Base-by-base conservation (phyloP, 2,888 invertebrate species). In the Eremobia ochroleuca region DNA sequence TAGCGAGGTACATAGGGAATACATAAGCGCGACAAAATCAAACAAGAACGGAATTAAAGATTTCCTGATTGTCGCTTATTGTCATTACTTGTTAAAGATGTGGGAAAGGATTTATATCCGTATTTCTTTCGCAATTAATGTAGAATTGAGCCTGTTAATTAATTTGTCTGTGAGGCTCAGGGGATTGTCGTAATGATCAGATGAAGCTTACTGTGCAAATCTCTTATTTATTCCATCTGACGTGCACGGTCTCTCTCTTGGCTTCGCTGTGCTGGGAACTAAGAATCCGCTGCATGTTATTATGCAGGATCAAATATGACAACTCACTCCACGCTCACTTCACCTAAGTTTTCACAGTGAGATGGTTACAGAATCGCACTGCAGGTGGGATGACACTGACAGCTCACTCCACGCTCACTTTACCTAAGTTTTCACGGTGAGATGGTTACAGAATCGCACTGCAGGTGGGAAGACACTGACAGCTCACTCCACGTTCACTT, bases 131-230 rank as follows among this genome's bases (percentile, higher is more conserved):
- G 21, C 43, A 37, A 80, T 58, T 43, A 31, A 46, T 25, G 31
- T 68, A 21, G 52, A 49, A 46, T 52, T 34, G 25, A 68, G 58
- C 21, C 15, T n/a, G 34, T 13, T 62, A 61, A 80, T 82, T 34
- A 81, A 55, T 77, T 77, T 59, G 40, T 28, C 43, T 28, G 28
- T 9, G 66, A 71, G 31, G 6, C 71, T 11, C 5, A 5, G 64
- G 71, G 71, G 40, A 34, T 77, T 59, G 52, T 13, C 34, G 55
- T 76, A 58, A 67, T 67, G 31, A 15, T 68, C 4, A 43, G 43
- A 43, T 43, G 43, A n/a, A 67, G 52, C 81, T 69, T 66, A 59
- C 59, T 43, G 75, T 55, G 37, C 25, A 76, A 72, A 72, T 83
- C 31, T 55, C n/a, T 37, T 34, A 82, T 67, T 55, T 59, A 31